A percentile compares a stretch with the other conserved stretches of the same genome.
phyloP scores from a whole-genome alignment of 2,113 vertebrate genomes.

The Irena cyanogastra region DNA sequence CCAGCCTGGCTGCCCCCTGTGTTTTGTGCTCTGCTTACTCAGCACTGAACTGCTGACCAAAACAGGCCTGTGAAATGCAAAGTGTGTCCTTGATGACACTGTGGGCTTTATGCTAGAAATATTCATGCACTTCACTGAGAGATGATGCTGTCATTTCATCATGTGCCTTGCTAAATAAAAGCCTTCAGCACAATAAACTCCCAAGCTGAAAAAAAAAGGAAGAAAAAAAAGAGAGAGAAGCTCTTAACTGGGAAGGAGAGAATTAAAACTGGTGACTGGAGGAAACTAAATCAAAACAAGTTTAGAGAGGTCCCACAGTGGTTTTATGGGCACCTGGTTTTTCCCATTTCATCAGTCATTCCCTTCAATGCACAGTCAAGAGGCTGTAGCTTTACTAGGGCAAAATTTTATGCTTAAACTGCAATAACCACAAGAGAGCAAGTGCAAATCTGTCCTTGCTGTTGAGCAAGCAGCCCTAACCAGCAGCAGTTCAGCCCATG shows the following conservation, averaged over 20 bases:
- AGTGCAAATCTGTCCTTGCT: neutral
- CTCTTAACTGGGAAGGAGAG: neutral
- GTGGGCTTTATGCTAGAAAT: neutral
- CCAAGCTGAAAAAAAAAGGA: neutral
- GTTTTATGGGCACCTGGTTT: neutral
- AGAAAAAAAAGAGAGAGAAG: rapidly evolving
- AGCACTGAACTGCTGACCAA: neutral
- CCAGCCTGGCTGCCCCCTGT: neutral
- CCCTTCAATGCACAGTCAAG: neutral
- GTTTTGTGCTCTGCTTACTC: neutral
- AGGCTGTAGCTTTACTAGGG: neutral
- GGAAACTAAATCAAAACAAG: neutral
- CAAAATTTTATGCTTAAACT: neutral
- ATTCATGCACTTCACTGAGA: neutral
- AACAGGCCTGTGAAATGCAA: neutral
- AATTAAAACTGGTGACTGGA: neutral
- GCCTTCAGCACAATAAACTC: neutral
- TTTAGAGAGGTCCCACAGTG: neutral
- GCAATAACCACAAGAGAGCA: neutral
- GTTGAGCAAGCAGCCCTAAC: neutral
- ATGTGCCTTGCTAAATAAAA: conserved; percentile 3
- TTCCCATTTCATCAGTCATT: neutral
- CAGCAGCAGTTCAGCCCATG: neutral
- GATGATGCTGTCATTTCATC: neutral
- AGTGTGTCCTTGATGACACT: neutral